These are phyloP conservation scores for Ancistrus triradiatus DNA, from an alignment of 2,113 vertebrate genomes.

Conservation along the genomic window DNA sequence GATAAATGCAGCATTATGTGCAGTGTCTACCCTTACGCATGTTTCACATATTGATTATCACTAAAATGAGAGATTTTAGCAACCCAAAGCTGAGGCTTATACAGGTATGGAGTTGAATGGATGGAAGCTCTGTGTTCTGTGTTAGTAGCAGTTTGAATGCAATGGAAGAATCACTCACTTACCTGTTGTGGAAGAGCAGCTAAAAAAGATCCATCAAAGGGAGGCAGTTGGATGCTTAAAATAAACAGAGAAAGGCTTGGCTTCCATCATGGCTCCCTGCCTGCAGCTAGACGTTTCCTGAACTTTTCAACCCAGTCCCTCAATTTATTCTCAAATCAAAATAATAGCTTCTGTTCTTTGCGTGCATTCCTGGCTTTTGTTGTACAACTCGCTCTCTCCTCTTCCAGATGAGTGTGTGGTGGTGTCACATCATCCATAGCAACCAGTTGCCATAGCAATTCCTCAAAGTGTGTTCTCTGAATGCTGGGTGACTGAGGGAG, in stretches of 20 bases:
- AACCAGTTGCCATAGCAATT: slow-evolving; percentile 81
- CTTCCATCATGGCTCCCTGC: slow-evolving; percentile 24
- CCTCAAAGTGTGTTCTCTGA: slow-evolving; percentile 55
- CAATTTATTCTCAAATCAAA: slow-evolving; percentile 34
- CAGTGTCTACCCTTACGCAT: not conserved
- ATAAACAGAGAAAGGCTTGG: slow-evolving; percentile 18
- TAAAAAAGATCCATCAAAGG: slow-evolving; percentile 57
- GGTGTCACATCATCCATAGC: slow-evolving; percentile 70
- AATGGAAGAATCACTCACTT: slow-evolving; percentile 41
- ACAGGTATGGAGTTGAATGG: not conserved
- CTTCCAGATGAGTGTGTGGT: slow-evolving; percentile 56
- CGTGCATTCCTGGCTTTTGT: slow-evolving; percentile 40
- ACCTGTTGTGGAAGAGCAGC: slow-evolving; percentile 66
- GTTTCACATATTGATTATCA: not conserved
- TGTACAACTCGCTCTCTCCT: slow-evolving; percentile 54
- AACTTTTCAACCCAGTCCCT: slow-evolving; percentile 30
- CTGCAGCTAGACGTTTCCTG: slow-evolving; percentile 25
- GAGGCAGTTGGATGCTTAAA: slow-evolving; percentile 33
- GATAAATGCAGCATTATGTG: not conserved
- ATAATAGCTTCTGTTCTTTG: slow-evolving; percentile 29
- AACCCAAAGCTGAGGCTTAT: not conserved
- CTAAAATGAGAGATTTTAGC: not conserved
- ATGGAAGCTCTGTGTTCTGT: slow-evolving; percentile 40
- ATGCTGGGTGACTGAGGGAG: slow-evolving; percentile 41
- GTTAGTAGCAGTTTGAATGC: slow-evolving; percentile 17